Percentiles rank a stretch among this genome's conserved stretches.
These are phyloP conservation scores for Myripristis jacobus DNA, from an alignment of 2,797 vertebrate genomes.

Conservation along the genomic window DNA sequence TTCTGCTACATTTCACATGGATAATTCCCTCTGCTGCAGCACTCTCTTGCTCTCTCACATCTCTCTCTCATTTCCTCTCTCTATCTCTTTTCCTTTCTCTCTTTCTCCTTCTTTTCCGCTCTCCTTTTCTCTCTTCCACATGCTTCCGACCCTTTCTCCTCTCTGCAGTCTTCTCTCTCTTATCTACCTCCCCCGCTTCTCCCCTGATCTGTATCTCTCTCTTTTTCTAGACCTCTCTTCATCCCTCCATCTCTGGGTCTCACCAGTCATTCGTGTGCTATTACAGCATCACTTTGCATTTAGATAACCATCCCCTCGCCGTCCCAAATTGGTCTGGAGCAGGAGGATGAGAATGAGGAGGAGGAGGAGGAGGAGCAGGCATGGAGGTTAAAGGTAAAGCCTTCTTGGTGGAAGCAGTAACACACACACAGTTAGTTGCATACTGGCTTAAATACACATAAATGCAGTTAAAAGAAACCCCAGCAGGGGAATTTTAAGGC, in stretches of 20 bases:
- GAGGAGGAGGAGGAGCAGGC: constrained; percentile 9
- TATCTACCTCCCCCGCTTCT: constrained; percentile 11
- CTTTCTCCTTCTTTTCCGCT: background rate
- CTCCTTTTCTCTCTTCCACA: background rate
- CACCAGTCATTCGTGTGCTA: constrained; percentile 75
- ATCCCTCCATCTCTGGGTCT: constrained; percentile 58
- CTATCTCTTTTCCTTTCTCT: background rate
- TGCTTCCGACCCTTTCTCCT: constrained; percentile 1
- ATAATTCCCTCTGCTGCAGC: background rate
- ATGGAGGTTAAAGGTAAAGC: constrained; percentile 52
- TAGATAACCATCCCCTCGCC: constrained; percentile 83
- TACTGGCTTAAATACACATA: constrained; percentile 39
- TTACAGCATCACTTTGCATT: constrained; percentile 87
- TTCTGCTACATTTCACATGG: constrained; percentile 19
- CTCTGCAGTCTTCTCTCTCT: too few relatives aligned
- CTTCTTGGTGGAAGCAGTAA: constrained; percentile 55
- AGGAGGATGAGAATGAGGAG: constrained; percentile 31
- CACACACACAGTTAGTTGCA: constrained; percentile 6
- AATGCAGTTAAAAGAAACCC: constrained; percentile 63
- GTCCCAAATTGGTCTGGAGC: constrained; percentile 77
- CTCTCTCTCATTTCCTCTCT: constrained; percentile 6
- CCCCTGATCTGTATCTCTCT: too few relatives aligned
- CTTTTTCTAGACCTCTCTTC: too few relatives aligned
- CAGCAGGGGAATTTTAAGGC: constrained; percentile 55
- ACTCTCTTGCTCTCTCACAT: background rate